Evolutionary conservation across 30 jellyfish, hydroid and myxozoan genomes (phyloP), one percentile per base, ranked within the genome.

Genomic region (Hydractinia symbiolongicarpus): DNA sequence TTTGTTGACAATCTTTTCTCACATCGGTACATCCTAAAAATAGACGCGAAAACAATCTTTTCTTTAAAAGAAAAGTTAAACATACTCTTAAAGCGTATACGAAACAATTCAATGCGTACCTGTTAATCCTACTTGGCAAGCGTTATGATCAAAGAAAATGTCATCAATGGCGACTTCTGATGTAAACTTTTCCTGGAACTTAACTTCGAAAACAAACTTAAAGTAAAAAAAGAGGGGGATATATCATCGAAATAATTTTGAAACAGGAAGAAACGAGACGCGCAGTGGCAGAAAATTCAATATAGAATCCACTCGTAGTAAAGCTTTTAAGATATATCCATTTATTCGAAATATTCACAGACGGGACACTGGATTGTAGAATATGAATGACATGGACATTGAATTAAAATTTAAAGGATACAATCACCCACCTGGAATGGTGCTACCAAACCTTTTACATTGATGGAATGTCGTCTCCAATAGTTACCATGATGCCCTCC

Each of bases 401-500:
- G 44, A 2, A 30, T 30, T 30, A 30, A 30, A 30, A 0, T 0
- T 30, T 2, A 30, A 30, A 30, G 44, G 8, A 17, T 5, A 72
- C 30, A 7, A 4, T 30, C 7, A 54, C 73, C 60, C 60, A 77
- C 85, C 53, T 60, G 85, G 44, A 77, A 77, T 7, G 40, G 76
- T 55, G 72, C 78, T 51, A 7, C 60, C 73, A 50, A 5, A 44
- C 66, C 66, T 53, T 20, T 53, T 8, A 77, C 30, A 51, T 77
- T 30, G 5, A 55, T 9, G 40, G 72, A 17, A 11, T 30, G 62
- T 77, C 73, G 53, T 60, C 60, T 77, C 85, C 85, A 77, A 44
- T 9, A 53, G 15, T 77, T 77, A 13, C 85, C 85, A n/a, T 77
- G 85, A 55, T 77, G 85, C 4, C 81, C 81, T 55, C 85, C 85